Evolutionary conservation across 2,888 invertebrate genomes (phyloP), one percentile per base, ranked within the genome.

Genomic region (Eilema sororculum): DNA sequence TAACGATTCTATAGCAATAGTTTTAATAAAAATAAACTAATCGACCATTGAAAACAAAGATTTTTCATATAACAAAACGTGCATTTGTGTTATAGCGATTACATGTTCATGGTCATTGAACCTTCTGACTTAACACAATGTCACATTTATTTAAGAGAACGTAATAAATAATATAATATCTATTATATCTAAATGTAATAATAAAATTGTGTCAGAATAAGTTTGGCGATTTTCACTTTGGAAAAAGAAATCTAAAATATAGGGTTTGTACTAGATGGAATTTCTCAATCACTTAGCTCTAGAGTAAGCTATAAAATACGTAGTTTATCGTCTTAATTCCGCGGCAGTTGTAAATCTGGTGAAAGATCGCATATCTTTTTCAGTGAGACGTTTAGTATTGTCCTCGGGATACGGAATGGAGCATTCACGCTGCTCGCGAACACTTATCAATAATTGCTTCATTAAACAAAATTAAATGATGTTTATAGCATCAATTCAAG

Each of bases 131-230:
- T 69, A 80, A 82, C 76, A 82, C 77, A 78, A 84, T 82, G 83
- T 72, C 76, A 82, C 75, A 78, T 80, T 82, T 84, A 76, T 80
- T 77, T 84, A 85, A 85, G 78, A 73, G 66, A 77, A 74, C 76
- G 82, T 84, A 82, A 85, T 77, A 73, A 82, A 79, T 79, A 74
- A 71, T 24, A 69, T 76, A 75, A 80, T 73, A 72, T n/a, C n/a
- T n/a, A n/a, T n/a, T n/a, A n/a, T n/a, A n/a, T n/a, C n/a, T n/a
- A n/a, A n/a, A n/a, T n/a, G n/a, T n/a, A n/a, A n/a, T n/a, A 71
- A 67, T 28, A 65, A 76, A 80, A 82, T 75, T 84, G 82, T 81
- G 82, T 74, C 80, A 79, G 65, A 75, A 67, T 69, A 57, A 61
- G 69, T 82, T 76, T 82, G 78, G 82, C 52, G 83, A 82, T 79